A percentile compares a stretch with the other conserved stretches of the same genome.
These are phyloP conservation scores for Adrianichthys oophorus DNA, from an alignment of 2,797 vertebrate genomes.

Conservation along the genomic window DNA sequence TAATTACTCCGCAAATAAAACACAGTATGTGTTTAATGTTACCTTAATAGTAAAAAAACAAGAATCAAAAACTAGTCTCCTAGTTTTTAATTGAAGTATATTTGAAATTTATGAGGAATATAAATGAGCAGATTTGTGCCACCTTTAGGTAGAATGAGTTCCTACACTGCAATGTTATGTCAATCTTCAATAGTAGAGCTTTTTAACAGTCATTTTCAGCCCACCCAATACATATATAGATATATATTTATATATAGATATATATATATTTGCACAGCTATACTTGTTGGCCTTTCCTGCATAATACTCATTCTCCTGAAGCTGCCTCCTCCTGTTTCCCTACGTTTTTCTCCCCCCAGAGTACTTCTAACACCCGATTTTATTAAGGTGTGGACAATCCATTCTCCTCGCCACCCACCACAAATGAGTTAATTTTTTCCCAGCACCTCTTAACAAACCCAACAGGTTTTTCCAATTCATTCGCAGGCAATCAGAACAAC, in stretches of 20 bases:
- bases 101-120: not conserved
- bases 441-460: slow-evolving; percentile 43
- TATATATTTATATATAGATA: no score
- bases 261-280: not conserved
- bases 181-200: not conserved
- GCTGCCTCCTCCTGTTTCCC: slow-evolving; percentile 9
- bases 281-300: not conserved
- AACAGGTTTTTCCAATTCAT: slow-evolving; percentile 40
- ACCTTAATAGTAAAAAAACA: no score
- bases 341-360: slow-evolving; percentile 32
- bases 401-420: slow-evolving; percentile 36
- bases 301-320: slow-evolving; percentile 4
- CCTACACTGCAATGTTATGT: not conserved
- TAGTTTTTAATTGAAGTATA: no score
- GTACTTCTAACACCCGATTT: slow-evolving; percentile 50
- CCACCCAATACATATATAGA: no score
- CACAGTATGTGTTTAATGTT: no score
- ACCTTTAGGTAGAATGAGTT: not conserved
- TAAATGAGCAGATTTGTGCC: not conserved
- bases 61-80: no score
- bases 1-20: no score
- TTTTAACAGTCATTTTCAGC: not conserved
- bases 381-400: slow-evolving; percentile 43
- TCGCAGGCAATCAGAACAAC: slow-evolving; percentile 53
- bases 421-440: slow-evolving; percentile 31